Base-by-base conservation (phyloP, 2,113 vertebrate genomes). In the Manacus vitellinus region DNA sequence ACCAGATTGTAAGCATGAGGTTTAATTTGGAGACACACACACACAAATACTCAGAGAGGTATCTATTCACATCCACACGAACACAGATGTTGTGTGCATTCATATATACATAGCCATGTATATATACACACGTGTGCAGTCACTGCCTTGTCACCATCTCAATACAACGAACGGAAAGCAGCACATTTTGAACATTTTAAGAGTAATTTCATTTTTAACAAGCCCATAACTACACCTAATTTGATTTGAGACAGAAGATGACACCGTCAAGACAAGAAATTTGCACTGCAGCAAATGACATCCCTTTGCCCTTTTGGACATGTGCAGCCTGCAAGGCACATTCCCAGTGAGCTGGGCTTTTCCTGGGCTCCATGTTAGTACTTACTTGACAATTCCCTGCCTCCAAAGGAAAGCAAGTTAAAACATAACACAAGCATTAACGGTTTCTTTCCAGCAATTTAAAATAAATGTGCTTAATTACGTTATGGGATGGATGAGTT, bases 381-480 rank as follows among this genome's bases (percentile, higher is more conserved):
- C 99, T 98, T 98, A 99, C 99, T 99, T 99, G 99, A 99, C 99
- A 98, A 99, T 99, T 99, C 99, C 99, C 99, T 99, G 99, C 99
- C 99, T 99, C 99, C 99, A 99, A 98, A 98, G 98, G 99, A 99
- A 99, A 98, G 99, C 99, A 99, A 99, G 98, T 98, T 98, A 98
- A 99, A 99, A 99, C 98, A 99, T 94, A 99, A 99, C 97, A 99
- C 96, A 99, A 97, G 98, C 95, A 98, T 99, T 99, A 99, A 99
- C 91, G 74, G 97, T 97, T 98, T 99, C 98, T 98, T 98, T 95
- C 86, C 91, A 94, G 94, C 81, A 79, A 93, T 72, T 94, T 54
- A 51, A 88, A 96, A 85, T 72, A 95, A 96, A 92, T 3, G 51
- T 24, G 86, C 6, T 58, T 85, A 91, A 75, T 94, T 75, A 65